These are phyloP conservation scores for Petrocephalus sullivani DNA, from an alignment of 2,797 vertebrate species.

Conservation along the genomic window DNA sequence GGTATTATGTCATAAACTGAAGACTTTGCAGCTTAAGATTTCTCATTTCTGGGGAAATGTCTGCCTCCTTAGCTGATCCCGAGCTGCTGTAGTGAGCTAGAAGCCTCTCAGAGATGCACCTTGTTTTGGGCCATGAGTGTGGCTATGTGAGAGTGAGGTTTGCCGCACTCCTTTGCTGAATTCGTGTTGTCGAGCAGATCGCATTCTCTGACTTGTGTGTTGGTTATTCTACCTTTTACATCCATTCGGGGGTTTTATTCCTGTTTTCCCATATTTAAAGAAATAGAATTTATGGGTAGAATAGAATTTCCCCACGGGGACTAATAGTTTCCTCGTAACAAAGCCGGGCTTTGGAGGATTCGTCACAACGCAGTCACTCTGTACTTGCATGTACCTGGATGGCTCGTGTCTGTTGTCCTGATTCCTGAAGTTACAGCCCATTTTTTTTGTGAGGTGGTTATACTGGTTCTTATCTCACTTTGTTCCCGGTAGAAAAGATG, in stretches of 20 bases:
- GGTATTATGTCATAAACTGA: neutral
- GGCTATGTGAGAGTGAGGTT: neutral
- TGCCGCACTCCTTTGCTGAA: neutral
- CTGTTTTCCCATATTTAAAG: neutral
- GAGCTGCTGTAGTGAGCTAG: neutral
- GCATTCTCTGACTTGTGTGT: neutral
- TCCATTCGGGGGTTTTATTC: neutral
- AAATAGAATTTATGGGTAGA: neutral
- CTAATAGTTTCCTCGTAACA: neutral
- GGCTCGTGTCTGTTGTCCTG: neutral
- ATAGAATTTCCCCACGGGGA: neutral
- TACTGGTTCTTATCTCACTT: neutral
- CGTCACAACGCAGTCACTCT: neutral
- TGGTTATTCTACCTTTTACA: neutral
- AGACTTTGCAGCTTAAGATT: neutral
- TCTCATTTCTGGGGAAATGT: neutral
- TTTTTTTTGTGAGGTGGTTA: neutral
- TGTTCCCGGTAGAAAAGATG: neutral
- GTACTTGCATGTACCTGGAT: neutral
- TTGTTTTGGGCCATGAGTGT: neutral
- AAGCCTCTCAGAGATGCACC: neutral
- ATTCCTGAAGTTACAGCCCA: neutral
- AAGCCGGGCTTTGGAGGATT: neutral
- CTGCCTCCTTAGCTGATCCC: neutral
- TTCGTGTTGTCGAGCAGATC: neutral